Evolutionary conservation across 2,113 vertebrate species (phyloP).

Genomic region (Ochotona curzoniae): DNA sequence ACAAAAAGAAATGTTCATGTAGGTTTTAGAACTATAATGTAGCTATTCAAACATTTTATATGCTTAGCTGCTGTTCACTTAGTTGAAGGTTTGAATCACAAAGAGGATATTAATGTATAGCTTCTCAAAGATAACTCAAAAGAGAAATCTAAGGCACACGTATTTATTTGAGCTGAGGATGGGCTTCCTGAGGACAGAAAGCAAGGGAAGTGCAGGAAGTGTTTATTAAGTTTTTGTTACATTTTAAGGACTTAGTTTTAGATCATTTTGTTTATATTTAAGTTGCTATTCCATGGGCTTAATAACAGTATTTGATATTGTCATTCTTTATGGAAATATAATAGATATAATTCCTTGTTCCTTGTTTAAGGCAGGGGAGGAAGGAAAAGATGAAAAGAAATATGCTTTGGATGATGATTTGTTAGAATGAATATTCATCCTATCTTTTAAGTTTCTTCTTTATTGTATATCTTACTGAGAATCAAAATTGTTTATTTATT

Average conservation of each 20-base stretch:
- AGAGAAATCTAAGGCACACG: not conserved
- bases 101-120: not conserved
- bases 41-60: conserved; percentile 47
- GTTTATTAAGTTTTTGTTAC: not conserved
- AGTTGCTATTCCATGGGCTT: not conserved
- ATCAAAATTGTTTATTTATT: conserved; percentile 53
- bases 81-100: conserved; percentile 47
- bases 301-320: conserved; percentile 10
- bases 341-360: not conserved
- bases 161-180: conserved; percentile 31
- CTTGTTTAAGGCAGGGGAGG: conserved; percentile 36
- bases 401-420: conserved; percentile 31
- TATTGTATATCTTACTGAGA: conserved; percentile 34
- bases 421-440: not conserved
- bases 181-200: conserved; percentile 41
- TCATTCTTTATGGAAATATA: not conserved
- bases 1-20: conserved; percentile 45
- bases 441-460: conserved; percentile 48
- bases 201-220: conserved; percentile 6
- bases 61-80: conserved; percentile 30
- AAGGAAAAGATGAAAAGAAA: conserved; percentile 44
- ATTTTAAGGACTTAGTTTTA: conserved; percentile 38
- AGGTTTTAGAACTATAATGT: conserved; percentile 34
- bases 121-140: conserved; percentile 49
- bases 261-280: conserved; percentile 41